A percentile compares a stretch with the other conserved stretches of the same genome.
Evolutionary conservation across 1,140 invertebrate species (phyloP).

Genomic region (Condylostylus longicornis): DNA sequence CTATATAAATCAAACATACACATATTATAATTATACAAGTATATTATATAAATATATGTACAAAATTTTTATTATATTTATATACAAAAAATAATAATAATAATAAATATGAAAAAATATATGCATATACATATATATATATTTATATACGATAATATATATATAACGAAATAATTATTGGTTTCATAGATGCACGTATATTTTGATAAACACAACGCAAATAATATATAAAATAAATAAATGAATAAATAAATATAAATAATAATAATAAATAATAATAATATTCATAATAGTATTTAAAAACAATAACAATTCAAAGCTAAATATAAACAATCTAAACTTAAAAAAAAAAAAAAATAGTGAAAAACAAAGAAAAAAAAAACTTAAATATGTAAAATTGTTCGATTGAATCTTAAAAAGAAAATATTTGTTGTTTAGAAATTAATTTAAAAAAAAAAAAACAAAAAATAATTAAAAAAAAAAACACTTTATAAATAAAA

Average conservation of each 20-base stretch:
- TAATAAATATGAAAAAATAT: not conserved
- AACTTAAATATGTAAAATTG: no score
- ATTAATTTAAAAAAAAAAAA: no score
- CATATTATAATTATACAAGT: not conserved
- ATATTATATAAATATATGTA: not conserved
- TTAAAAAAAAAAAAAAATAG: not conserved
- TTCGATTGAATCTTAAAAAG: no score
- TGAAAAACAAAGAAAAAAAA: constrained; percentile 1
- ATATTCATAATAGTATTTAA: not conserved
- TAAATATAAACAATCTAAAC: not conserved
- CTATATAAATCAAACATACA: not conserved
- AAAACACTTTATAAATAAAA: not conserved
- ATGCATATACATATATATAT: not conserved
- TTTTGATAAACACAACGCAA: not conserved
- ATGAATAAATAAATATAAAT: not conserved
- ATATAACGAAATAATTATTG: constrained; percentile 3
- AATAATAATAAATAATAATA: not conserved
- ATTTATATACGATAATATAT: no score
- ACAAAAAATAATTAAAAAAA: no score
- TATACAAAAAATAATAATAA: not conserved
- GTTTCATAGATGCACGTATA: constrained; percentile 1
- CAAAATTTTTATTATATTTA: not conserved
- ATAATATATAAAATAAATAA: not conserved
- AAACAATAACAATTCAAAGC: not conserved
- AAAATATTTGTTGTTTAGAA: not conserved